Conservation (phyloP, 2,113 vertebrate genomes). For the Platichthys flesus region DNA sequence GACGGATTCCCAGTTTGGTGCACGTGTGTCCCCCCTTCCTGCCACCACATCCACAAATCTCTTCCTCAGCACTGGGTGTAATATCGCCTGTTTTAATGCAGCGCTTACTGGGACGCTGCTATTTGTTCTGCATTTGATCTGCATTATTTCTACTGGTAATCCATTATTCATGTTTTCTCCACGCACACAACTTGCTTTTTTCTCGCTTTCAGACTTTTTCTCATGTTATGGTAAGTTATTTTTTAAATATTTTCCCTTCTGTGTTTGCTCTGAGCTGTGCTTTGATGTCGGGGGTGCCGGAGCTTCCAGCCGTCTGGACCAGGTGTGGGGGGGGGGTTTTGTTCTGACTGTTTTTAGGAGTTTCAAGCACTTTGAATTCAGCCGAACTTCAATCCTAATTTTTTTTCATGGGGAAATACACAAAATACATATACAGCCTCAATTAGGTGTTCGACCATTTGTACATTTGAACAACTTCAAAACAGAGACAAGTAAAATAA, state of each 20-base stretch:
- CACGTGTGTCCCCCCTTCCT: conserved; percentile 4
- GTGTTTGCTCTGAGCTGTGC: conserved; percentile 61
- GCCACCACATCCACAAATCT: background rate
- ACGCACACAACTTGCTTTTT: conserved; percentile 57
- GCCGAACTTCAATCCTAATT: conserved; percentile 14
- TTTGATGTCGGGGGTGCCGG: conserved; percentile 58
- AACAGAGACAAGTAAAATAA: background rate
- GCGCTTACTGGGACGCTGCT: conserved; percentile 42
- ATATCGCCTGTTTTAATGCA: conserved; percentile 43
- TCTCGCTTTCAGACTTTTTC: conserved; percentile 51
- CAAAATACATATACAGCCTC: background rate
- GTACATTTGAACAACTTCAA: background rate
- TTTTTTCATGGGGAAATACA: conserved; percentile 1
- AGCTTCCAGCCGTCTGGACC: conserved; percentile 54
- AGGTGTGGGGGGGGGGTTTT: conserved; percentile 54
- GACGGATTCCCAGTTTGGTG: conserved; percentile 32
- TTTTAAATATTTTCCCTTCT: conserved; percentile 43
- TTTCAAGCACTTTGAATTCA: conserved; percentile 41
- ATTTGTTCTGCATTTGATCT: conserved; percentile 76
- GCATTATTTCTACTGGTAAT: conserved; percentile 61
- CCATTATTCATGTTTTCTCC: conserved; percentile 73
- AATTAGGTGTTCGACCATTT: background rate
- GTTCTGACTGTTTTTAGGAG: conserved; percentile 15
- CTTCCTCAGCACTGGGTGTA: conserved; percentile 2
- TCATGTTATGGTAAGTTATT: background rate